Evolutionary conservation across 2,797 vertebrate genomes (phyloP), one percentile per base, ranked within the genome.

Genomic region (Euphonia xanthogaster): DNA sequence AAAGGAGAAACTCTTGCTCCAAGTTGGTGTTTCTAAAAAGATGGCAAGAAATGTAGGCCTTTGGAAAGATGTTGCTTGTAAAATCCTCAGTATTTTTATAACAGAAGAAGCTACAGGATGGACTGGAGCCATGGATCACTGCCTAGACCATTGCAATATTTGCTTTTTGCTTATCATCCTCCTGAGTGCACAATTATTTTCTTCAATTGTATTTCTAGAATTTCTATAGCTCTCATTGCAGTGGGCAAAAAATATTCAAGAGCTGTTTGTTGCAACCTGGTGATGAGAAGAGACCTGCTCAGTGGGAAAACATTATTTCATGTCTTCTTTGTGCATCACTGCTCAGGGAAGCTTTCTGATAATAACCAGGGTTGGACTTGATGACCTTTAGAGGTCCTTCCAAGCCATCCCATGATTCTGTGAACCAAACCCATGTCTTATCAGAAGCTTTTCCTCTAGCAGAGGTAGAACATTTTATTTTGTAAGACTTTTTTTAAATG

Each of bases 111-210:
- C 14, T 44, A 9, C n/a, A 39, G 44, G 40, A 37, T 12, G 28
- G 33, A 22, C 14, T 14, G 31, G 58, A 91, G 12, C 9, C 37
- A 6, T 14, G 14, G 55, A 71, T 14, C 30, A 25, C 44, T 55
- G 35, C 39, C 25, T 25, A 18, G 14, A 28, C 39, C 19, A 4
- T 0, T 28, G n/a, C 4, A 51, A 4, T 9, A 2, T 6, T 83
- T 37, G 28, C 0, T 24, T 3, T 62, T 44, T 23, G 13, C 40
- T 60, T 48, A 5, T 9, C 12, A 9, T 40, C 15, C 54, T 54
- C 31, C 19, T 51, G 17, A 68, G 7, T 4, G 17, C 4, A 7
- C 7, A 51, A 19, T n/a, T 55, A 31, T 57, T 70, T 73, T 31
- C 50, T 31, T 75, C 27, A 75, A 0, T 9, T 60, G 8, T 8